Conservation (phyloP, 2,888 invertebrate species). For the Piscicola geometra region DNA sequence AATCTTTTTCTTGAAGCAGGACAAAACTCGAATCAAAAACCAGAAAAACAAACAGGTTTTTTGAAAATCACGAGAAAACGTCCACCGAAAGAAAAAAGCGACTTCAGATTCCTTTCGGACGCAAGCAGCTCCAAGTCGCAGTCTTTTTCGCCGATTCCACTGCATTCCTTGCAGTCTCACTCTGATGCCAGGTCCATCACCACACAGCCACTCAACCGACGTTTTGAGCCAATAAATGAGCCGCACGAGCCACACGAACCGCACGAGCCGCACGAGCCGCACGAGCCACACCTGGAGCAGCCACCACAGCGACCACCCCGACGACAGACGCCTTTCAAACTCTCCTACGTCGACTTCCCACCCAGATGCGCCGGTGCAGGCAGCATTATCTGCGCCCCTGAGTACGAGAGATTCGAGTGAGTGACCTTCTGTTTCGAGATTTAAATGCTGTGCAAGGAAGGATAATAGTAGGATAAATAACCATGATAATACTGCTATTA, state of each 20-base stretch:
- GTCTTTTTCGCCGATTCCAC: background rate
- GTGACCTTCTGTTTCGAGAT: constrained; percentile 25
- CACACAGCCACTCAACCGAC: background rate
- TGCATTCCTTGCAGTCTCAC: too few relatives aligned
- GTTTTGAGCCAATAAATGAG: too few relatives aligned
- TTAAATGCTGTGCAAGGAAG: background rate
- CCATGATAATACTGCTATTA: too few relatives aligned
- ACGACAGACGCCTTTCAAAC: constrained; percentile 42
- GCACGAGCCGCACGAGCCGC: background rate
- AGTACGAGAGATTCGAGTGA: constrained; percentile 46
- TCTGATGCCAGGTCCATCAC: background rate
- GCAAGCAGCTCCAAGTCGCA: background rate
- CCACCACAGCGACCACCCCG: too few relatives aligned
- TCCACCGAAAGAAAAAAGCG: background rate
- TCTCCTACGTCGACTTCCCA: constrained; percentile 45
- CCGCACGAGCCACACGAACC: too few relatives aligned
- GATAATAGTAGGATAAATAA: background rate
- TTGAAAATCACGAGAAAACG: background rate
- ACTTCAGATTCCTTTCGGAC: background rate
- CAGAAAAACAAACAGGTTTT: background rate
- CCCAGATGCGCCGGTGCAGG: constrained; percentile 45
- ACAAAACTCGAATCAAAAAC: background rate
- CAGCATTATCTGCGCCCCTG: constrained; percentile 44
- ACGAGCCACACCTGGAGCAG: too few relatives aligned
- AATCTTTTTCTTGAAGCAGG: too few relatives aligned